Percentiles rank a stretch among this genome's conserved stretches.
Conservation (phyloP, 64 coral and sea anemone species). For the Montipora capricornis region DNA sequence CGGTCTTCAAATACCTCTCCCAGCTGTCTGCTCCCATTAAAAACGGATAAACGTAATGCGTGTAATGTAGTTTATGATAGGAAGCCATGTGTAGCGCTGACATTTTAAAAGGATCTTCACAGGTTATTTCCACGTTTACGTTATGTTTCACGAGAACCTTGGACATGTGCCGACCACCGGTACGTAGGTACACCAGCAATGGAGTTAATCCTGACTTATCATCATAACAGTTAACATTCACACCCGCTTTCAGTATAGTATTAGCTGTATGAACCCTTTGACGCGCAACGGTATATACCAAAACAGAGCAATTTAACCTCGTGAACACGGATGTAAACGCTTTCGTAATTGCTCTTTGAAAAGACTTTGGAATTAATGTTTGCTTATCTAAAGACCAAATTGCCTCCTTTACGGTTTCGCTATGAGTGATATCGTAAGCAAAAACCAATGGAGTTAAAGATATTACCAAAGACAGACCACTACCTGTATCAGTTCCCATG, state of each 20-base stretch:
- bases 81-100: slow-evolving; percentile 72
- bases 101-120: slow-evolving; percentile 53
- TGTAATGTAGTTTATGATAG: slow-evolving; percentile 87
- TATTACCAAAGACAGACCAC: neutral
- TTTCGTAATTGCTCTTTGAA: slow-evolving; percentile 19
- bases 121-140: slow-evolving; percentile 32
- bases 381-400: too few relatives aligned
- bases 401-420: too few relatives aligned
- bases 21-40: slow-evolving; percentile 45
- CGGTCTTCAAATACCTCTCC: slow-evolving; percentile 53
- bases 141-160: slow-evolving; percentile 80
- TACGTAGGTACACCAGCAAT: slow-evolving; percentile 45
- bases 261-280: neutral
- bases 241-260: neutral
- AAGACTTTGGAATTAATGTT: neutral
- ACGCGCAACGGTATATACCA: neutral
- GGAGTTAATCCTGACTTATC: slow-evolving; percentile 29
- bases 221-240: slow-evolving; percentile 46
- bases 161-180: slow-evolving; percentile 80
- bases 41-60: slow-evolving; percentile 68
- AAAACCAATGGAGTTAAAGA: slow-evolving; percentile 22
- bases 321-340: slow-evolving; percentile 1
- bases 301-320: neutral
- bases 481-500: neutral
- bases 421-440: neutral